Percentiles rank a stretch among this genome's conserved stretches.
These are phyloP conservation scores for Gallinago solitaria DNA, from an alignment of 2,797 vertebrate species.

Conservation along the genomic window DNA sequence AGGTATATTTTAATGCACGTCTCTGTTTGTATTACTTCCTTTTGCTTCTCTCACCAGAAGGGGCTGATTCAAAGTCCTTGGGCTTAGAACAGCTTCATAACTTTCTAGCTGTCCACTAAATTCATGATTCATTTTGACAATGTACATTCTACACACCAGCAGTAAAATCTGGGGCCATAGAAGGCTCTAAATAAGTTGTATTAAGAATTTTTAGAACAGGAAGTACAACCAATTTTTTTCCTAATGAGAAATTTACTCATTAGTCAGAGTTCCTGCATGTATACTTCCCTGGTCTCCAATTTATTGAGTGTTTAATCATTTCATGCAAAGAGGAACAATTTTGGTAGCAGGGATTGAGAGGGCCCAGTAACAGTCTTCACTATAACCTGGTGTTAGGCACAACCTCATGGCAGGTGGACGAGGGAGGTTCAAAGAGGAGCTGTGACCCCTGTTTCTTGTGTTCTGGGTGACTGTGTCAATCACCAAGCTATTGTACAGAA, in stretches of 20 bases:
- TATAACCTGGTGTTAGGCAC: neutral
- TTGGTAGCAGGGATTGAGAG: neutral
- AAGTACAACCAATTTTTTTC: neutral
- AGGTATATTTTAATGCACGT: neutral
- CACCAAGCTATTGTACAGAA: neutral
- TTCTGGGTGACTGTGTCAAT: neutral
- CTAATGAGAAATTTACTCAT: neutral
- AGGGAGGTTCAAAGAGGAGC: neutral
- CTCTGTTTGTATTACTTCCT: neutral
- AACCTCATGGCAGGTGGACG: neutral
- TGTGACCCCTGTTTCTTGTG: neutral
- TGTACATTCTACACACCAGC: neutral
- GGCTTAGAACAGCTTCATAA: neutral
- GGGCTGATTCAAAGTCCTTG: neutral
- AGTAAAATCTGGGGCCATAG: neutral
- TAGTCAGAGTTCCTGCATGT: neutral
- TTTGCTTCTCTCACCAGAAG: neutral
- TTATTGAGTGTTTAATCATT: neutral
- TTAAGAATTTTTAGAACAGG: neutral
- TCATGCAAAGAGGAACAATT: neutral
- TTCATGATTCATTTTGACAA: neutral
- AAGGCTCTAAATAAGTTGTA: neutral
- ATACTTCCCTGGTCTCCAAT: neutral
- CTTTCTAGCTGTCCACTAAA: neutral
- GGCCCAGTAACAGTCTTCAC: rapidly evolving